Conservation (phyloP, 2,888 invertebrate species). For the Melanophora roralis region DNA sequence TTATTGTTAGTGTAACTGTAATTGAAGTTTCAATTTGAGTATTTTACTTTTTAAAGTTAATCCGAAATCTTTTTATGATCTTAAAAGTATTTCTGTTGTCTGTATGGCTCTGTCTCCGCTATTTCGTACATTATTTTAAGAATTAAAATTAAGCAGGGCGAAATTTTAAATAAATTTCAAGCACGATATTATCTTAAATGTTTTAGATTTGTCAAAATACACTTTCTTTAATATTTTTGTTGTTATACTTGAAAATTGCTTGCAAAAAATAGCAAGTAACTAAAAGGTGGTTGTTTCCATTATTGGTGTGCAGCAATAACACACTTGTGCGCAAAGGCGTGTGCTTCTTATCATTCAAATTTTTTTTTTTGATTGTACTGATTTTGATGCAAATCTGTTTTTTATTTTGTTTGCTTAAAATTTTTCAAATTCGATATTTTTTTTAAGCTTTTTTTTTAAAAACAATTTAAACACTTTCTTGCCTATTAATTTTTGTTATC, state of each 20-base stretch:
- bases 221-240: conserved; percentile 35
- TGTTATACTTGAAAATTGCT: conserved; percentile 38
- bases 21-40: conserved; percentile 10
- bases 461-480: conserved; percentile 48
- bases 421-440: too few species aligned
- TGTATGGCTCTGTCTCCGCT: background rate
- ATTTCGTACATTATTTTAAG: background rate
- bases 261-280: conserved; percentile 33
- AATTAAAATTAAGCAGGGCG: background rate
- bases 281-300: conserved; percentile 57
- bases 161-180: background rate
- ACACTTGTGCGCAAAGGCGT: conserved; percentile 63
- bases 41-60: conserved; percentile 18
- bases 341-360: conserved; percentile 49
- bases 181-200: background rate
- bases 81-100: background rate
- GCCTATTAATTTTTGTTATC: conserved; percentile 57
- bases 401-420: background rate
- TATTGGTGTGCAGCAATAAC: conserved; percentile 53
- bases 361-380: conserved; percentile 38
- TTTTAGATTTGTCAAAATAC: conserved; percentile 5
- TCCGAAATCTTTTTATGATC: background rate
- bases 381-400: background rate
- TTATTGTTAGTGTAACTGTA: conserved; percentile 31
- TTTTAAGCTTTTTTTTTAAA: conserved; percentile 38